Conservation (phyloP, 2,113 vertebrate species). For the Crotalus viridis region DNA sequence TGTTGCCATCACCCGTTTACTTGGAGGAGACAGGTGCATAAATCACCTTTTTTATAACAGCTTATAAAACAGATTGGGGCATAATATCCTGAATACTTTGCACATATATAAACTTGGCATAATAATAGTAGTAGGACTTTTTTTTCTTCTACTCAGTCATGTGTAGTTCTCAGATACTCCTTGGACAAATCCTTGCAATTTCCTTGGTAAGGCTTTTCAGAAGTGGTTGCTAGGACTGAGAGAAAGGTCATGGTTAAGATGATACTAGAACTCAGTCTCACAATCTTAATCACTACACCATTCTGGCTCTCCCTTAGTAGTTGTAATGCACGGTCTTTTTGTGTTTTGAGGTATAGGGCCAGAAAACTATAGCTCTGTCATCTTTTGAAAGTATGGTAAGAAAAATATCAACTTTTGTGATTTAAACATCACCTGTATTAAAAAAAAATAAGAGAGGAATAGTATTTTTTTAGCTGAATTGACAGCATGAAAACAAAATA, state of each 20-base stretch:
- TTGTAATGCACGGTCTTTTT: background rate
- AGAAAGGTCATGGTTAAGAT: background rate
- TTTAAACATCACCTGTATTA: background rate
- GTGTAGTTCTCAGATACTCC: background rate
- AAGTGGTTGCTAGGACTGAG: background rate
- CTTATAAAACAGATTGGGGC: no score
- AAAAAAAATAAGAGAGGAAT: background rate
- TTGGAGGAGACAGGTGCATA: no score
- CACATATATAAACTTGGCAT: background rate
- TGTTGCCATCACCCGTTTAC: no score
- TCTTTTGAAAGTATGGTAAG: background rate
- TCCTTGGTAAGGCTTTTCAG: background rate
- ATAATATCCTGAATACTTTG: background rate
- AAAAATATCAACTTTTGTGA: background rate
- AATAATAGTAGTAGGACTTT: background rate
- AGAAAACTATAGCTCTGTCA: background rate
- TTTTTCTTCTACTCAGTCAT: background rate
- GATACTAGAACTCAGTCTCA: background rate
- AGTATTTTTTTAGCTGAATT: background rate
- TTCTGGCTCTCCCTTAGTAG: background rate
- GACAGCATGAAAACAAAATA: background rate
- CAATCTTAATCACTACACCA: background rate
- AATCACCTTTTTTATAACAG: no score
- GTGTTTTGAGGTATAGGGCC: background rate
- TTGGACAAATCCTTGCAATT: background rate